phyloP scores from a whole-genome alignment of 2,888 invertebrate genomes.

The Ornithoptera alexandrae region DNA sequence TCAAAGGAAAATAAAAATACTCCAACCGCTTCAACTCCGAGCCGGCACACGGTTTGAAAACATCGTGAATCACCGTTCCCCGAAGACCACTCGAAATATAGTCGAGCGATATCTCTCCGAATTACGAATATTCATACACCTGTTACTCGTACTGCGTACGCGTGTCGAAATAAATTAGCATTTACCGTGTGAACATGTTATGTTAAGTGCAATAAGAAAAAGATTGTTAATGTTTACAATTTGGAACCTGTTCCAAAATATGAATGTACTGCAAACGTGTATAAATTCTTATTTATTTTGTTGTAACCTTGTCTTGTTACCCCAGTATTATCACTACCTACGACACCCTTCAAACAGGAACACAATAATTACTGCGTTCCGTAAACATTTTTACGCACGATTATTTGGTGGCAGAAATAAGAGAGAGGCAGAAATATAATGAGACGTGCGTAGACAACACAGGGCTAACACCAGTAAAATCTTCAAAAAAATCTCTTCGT shows the following conservation, averaged over 20 bases:
- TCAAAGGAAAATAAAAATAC: conserved; percentile 76
- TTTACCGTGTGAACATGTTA: conserved; percentile 20
- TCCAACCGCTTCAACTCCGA: conserved; percentile 26
- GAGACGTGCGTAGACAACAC: too few relatives aligned
- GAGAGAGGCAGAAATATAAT: too few relatives aligned
- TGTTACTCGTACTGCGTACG: conserved; percentile 22
- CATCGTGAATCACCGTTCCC: conserved; percentile 51
- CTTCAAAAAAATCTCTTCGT: too few relatives aligned
- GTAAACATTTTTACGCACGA: too few relatives aligned
- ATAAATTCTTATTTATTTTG: too few relatives aligned
- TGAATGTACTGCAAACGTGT: too few relatives aligned
- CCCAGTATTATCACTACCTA: too few relatives aligned
- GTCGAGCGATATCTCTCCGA: conserved; percentile 32
- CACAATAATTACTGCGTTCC: too few relatives aligned
- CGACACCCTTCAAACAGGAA: too few relatives aligned
- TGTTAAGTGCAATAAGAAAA: conserved; percentile 17
- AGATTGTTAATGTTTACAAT: conserved; percentile 11
- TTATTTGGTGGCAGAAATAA: too few relatives aligned
- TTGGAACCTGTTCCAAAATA: neutral
- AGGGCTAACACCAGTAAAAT: too few relatives aligned
- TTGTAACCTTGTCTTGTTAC: too few relatives aligned
- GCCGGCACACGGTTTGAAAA: conserved; percentile 35
- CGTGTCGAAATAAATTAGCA: conserved; percentile 26
- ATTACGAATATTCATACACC: conserved; percentile 27
- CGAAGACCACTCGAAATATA: conserved; percentile 54